Base-by-base conservation (phyloP, 1,140 invertebrate species). In the Zeugodacus cucurbitae region DNA sequence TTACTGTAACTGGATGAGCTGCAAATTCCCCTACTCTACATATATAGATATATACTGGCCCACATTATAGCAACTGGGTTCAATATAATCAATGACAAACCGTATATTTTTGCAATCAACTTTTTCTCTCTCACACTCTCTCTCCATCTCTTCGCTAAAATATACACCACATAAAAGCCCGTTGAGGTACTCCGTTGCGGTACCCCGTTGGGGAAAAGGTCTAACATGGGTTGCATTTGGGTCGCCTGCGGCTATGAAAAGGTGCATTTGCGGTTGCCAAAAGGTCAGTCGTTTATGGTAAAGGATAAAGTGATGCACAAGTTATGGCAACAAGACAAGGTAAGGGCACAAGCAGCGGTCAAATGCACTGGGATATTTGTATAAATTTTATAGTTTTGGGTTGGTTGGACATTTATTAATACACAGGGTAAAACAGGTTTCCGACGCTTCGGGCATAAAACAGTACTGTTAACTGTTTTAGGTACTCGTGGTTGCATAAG, bases 291-390 rank as follows among this genome's bases (percentile, higher is more conserved):
- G n/a, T 82, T 48, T 82, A 82, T 26, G 20, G 22, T 26, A 82
- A 82, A 48, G 74, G 74, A 82, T 48, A 82, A 48, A n/a, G 7
- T n/a, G 48, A 37, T 82, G 74, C 74, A 82, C 34, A 82, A 82
- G 48, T 48, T 54, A 48, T 44, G 22, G 17, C 67, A 74, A 74
- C 34, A 37, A 17, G 74, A 26, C n/a, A 22, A 82, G n/a, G 41
- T 11, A 82, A 26, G 26, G 41, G 20, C 22, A 74, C 22, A 1
- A 54, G 26, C 22, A 54, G 34, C 34, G 37, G 74, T 44, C 8
- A 82, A 82, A 82, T 82, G 74, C 67, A 74, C 20, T 74, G 34
- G 8, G 34, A 37, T 0, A 14, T 34, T 37, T 37, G 17, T 41
- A 34, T 20, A 37, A 41, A 74, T 74, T 74, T 74, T 74, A 74